A percentile compares a stretch with the other conserved stretches of the same genome.
Evolutionary conservation across 2,888 invertebrate species (phyloP).

Genomic region (Bibio marci): DNA sequence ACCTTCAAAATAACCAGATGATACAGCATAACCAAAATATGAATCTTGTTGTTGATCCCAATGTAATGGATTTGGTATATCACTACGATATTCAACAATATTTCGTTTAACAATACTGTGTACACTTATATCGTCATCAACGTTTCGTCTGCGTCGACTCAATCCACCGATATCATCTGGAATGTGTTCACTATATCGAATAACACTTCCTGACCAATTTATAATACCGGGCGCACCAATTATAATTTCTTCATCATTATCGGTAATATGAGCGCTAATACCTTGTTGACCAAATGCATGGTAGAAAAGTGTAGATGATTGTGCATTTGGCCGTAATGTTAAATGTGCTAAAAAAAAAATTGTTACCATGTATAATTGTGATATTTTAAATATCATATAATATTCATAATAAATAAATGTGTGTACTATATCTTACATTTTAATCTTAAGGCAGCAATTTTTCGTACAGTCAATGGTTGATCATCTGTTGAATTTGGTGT

Average conservation of each 20-base stretch:
- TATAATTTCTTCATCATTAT: slow-evolving; percentile 25
- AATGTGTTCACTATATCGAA: slow-evolving; percentile 19
- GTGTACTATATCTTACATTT: slow-evolving; percentile 11
- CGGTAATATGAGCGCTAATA: slow-evolving; percentile 25
- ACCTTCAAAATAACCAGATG: slow-evolving; percentile 25
- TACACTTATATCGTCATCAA: too few relatives aligned
- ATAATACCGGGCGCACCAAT: slow-evolving; percentile 28
- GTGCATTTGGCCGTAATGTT: too few relatives aligned
- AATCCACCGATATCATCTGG: slow-evolving; percentile 20
- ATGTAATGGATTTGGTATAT: slow-evolving; percentile 20
- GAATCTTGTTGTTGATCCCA: slow-evolving; percentile 24
- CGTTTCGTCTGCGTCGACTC: slow-evolving; percentile 19
- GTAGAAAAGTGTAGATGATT: too few relatives aligned
- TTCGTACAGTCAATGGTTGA: slow-evolving; percentile 17
- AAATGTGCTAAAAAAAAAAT: too few relatives aligned
- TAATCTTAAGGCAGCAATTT: slow-evolving; percentile 24
- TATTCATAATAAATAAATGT: too few relatives aligned
- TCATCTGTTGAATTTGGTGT: slow-evolving; percentile 20
- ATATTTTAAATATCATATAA: slow-evolving; percentile 9
- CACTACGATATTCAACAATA: slow-evolving; percentile 14
- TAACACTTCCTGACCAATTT: slow-evolving; percentile 26
- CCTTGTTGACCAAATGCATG: slow-evolving; percentile 22
- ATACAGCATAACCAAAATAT: slow-evolving; percentile 28
- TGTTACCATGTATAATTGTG: too few relatives aligned
- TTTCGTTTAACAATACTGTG: not conserved